A percentile compares a stretch with the other conserved stretches of the same genome.
Conservation (phyloP, 2,113 vertebrate genomes). For the Melospiza georgiana region DNA sequence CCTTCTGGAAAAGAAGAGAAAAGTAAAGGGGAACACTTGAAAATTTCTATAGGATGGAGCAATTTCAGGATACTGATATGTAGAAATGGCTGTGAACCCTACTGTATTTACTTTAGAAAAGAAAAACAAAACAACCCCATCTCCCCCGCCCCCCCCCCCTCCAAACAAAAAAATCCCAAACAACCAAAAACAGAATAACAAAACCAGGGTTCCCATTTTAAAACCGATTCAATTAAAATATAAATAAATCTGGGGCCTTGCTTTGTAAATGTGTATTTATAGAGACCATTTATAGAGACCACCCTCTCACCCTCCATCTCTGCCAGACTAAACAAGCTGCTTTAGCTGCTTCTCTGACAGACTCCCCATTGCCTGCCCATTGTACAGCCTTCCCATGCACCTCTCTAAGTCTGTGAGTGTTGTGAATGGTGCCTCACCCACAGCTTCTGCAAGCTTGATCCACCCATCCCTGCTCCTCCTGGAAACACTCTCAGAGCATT, state of each 20-base stretch:
- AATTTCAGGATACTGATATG: background rate
- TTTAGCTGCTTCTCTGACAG: background rate
- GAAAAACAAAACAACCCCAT: background rate
- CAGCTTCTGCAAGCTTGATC: background rate
- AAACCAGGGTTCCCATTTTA: background rate
- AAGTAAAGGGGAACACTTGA: background rate
- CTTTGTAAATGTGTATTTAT: background rate
- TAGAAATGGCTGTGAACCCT: background rate
- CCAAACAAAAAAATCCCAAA: background rate
- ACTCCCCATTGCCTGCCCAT: background rate
- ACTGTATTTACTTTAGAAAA: background rate
- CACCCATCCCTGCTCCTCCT: background rate
- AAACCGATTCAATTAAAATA: background rate
- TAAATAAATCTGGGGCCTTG: background rate
- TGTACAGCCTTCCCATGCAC: background rate
- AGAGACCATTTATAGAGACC: constrained; percentile 12
- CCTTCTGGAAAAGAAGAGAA: background rate
- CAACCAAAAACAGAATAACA: background rate
- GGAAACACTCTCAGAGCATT: background rate
- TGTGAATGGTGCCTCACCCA: background rate
- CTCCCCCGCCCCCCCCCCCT: background rate
- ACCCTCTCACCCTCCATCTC: background rate
- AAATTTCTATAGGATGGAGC: background rate
- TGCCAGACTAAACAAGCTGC: constrained; percentile 19
- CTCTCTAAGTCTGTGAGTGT: background rate